phyloP scores from a whole-genome alignment of 2,113 vertebrate genomes.

The Coptodon bakossiorum region DNA sequence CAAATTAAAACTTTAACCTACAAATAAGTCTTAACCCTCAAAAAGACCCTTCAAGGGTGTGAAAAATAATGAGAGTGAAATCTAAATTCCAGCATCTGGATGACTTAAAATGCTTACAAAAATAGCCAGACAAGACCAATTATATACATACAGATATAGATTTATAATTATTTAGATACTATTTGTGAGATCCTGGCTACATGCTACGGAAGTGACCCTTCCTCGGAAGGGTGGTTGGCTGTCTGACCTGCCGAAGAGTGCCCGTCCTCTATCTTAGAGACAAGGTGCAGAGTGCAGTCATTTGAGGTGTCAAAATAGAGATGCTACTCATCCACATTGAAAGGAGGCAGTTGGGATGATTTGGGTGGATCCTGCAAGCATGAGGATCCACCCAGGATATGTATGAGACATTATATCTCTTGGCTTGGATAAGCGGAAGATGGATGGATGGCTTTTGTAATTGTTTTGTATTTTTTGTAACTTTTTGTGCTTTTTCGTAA shows the following conservation, averaged over 20 bases:
- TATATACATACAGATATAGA: background rate
- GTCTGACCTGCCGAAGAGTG: background rate
- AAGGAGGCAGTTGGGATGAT: background rate
- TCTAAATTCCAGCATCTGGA: background rate
- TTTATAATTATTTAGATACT: background rate
- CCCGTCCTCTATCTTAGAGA: background rate
- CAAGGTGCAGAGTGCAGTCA: background rate
- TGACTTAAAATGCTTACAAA: background rate
- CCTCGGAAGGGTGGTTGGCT: background rate
- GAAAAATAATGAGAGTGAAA: background rate
- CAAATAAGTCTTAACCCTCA: background rate
- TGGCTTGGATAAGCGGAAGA: background rate
- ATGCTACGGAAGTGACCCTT: background rate
- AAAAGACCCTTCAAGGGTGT: background rate
- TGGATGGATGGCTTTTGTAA: background rate
- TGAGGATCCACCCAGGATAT: background rate
- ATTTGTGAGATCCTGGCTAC: background rate
- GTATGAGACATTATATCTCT: background rate
- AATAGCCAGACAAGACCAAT: background rate
- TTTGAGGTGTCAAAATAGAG: fast-evolving
- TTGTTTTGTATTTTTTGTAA: background rate
- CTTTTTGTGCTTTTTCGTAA: background rate
- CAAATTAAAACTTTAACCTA: background rate
- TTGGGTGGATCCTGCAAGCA: background rate
- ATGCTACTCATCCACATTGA: background rate